Base-by-base conservation (phyloP, 2,797 vertebrate species). In the Liasis olivaceus region DNA sequence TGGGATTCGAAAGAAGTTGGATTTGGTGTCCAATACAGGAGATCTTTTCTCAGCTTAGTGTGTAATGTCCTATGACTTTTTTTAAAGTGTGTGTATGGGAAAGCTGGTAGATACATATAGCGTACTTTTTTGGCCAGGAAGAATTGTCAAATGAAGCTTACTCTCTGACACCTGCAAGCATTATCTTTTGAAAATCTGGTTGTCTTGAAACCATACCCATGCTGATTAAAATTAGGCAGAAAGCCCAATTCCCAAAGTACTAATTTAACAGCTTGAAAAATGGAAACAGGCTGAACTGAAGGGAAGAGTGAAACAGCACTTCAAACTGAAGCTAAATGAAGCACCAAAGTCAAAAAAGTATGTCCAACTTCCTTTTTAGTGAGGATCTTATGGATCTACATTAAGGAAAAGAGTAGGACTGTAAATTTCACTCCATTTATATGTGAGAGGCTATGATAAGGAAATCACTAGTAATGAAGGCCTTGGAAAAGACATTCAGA, bases 231-330 rank as follows among this genome's bases (percentile, higher is more conserved):
- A 89, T 94, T 92, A 95, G 94, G 66, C 93, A 95, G 62, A 94
- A 89, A 92, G 66, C 91, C 93, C 91, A 93, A 0, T 94, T 97
- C 94, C 93, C 93, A 24, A 94, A 94, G 94, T 93, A 95, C 87
- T 94, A 95, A 95, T 96, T 97, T 94, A 94, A 89, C 85, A 95
- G 59, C 85, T 95, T 95, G 93, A 94, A 87, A 59, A 95, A 89
- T 91, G 91, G 89, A 95, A 62, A 60, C 94, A 69, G 51, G 13
- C 56, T 94, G 13, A 91, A 15, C 8, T 91, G 56, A 92, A 94
- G 77, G 94, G 77, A 51, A 2, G 90, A 28, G 87, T 62, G 2
- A 90, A 87, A 64, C 4, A n/a, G 4, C 81, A 95, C 95, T 97
- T 95, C 91, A 94, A 95, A 96, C 90, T 93, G 89, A 93, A 95